Base-by-base conservation (phyloP, 2,113 vertebrate species). In the Poecile atricapillus region DNA sequence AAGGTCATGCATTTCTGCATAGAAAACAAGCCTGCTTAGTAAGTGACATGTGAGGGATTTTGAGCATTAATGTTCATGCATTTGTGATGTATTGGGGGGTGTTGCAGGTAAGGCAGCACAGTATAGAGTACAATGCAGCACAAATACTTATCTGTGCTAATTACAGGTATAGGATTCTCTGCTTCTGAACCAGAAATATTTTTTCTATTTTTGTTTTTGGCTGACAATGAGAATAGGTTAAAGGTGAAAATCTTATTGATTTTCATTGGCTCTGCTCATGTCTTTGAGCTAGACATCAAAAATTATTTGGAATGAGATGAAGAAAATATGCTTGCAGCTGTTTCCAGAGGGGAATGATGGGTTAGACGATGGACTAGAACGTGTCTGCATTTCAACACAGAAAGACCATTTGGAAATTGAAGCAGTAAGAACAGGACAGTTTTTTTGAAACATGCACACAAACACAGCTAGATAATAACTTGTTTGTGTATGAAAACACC, bases 201-300 rank as follows among this genome's bases (percentile, higher is more conserved):
- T 95, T 85, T 93, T 95, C 35, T 82, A 0, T 47, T 88, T 84
- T 91, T 56, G 23, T 71, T 84, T 90, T 46, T 56, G 71, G 53
- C 53, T 73, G 53, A 56, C 80, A 71, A 56, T 60, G 37, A 71
- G 27, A 83, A 88, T 33, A 80, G 30, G 50, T 43, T 92, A 49
- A 91, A 94, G 52, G 73, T 0, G 3, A 90, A 94, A 88, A 88
- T 35, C 47, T 74, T 28, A 67, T 19, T 53, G 73, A 78, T 83
- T 90, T 90, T 80, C 75, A 75, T 49, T 52, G 49, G 43, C 68
- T 93, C 77, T 75, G 70, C 60, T 93, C 52, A 60, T 33, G 46
- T 89, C 82, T 83, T 95, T 95, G 95, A 97, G 82, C 92, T 95
- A 79, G 20, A 71, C 28, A 94, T 78, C 46, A 96, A 94, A 93